These are phyloP conservation scores for Torymus tubicola DNA, from an alignment of 2,888 invertebrate species.

Conservation along the genomic window DNA sequence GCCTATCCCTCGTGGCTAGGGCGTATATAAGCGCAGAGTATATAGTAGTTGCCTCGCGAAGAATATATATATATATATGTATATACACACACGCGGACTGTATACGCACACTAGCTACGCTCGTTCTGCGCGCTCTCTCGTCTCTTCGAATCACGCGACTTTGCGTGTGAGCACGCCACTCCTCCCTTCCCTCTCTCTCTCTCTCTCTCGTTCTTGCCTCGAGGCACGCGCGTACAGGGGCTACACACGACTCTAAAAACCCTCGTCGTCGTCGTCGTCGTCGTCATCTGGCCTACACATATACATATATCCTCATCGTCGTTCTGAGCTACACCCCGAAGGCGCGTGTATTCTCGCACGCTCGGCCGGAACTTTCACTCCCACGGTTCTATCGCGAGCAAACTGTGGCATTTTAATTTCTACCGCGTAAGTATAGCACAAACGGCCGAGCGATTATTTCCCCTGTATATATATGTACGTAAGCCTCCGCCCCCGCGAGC, in stretches of 20 bases:
- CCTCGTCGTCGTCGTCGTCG: too few relatives aligned
- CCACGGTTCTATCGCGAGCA: conserved; percentile 37
- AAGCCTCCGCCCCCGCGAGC: too few relatives aligned
- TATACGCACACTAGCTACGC: conserved; percentile 61
- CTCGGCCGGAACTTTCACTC: conserved; percentile 31
- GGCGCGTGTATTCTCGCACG: conserved; percentile 11
- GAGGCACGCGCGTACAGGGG: background rate
- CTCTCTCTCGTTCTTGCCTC: background rate
- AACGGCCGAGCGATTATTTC: conserved; percentile 23
- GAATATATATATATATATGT: too few relatives aligned
- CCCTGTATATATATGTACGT: background rate
- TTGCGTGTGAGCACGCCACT: conserved; percentile 70
- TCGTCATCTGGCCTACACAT: too few relatives aligned
- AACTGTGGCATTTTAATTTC: conserved; percentile 42
- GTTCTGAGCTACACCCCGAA: conserved; percentile 47
- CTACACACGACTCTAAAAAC: background rate
- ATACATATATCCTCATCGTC: background rate
- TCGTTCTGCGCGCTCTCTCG: background rate
- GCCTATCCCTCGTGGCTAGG: conserved; percentile 24
- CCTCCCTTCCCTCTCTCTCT: conserved; percentile 45
- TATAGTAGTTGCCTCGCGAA: too few relatives aligned
- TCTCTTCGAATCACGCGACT: conserved; percentile 69
- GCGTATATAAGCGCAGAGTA: conserved; percentile 5
- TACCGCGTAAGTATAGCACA: background rate
- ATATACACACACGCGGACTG: conserved; percentile 55